Evolutionary conservation across 2,113 vertebrate species (phyloP), one percentile per base, ranked within the genome.

Genomic region (Oryzias woworae): DNA sequence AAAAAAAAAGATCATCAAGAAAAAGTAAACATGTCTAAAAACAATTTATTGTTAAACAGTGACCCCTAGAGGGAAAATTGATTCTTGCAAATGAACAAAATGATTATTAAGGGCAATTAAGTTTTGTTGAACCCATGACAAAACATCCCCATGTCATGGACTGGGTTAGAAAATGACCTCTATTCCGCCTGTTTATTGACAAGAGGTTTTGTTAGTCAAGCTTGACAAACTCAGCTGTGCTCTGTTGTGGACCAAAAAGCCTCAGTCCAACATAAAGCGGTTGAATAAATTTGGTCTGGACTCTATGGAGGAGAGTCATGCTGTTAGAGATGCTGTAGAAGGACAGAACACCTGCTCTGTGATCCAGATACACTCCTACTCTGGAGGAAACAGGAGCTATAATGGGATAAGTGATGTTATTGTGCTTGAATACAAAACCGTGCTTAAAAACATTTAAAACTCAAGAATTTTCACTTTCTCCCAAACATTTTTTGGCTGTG

Each of bases 301-400:
- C 60, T 71, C 26, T 64, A 59, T 63, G 60, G 54, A 71, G 69
- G 48, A 58, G 69, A 58, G 69, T 71, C 68, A 31, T 63, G 59
- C 46, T 66, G 24, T 42, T 6, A 66, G 62, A 66, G 53, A 60
- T 16, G 4, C 51, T 61, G 66, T 54, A 61, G 66, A 69, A 70
- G 53, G 53, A 71, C 68, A 71, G 48, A 63, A 61, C 14, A 69
- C 66, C 66, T 61, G 66, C 66, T 31, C 53, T 56, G 58, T 62
- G 67, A 50, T 70, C 46, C 58, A 70, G 58, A 8, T 70, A 56
- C 28, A 69, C 57, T 51, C 67, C 58, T n/a, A 70, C 3, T 26
- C 52, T 70, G 45, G 46, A 62, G 36, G 52, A 52, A 0, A 0
- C 4, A 24, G 15, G 47, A 18, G 48, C 43, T 58, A 17, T 49